A percentile compares a stretch with the other conserved stretches of the same genome.
These are phyloP conservation scores for Amblyteles armatorius DNA, from an alignment of 2,888 invertebrate genomes.

Conservation along the genomic window DNA sequence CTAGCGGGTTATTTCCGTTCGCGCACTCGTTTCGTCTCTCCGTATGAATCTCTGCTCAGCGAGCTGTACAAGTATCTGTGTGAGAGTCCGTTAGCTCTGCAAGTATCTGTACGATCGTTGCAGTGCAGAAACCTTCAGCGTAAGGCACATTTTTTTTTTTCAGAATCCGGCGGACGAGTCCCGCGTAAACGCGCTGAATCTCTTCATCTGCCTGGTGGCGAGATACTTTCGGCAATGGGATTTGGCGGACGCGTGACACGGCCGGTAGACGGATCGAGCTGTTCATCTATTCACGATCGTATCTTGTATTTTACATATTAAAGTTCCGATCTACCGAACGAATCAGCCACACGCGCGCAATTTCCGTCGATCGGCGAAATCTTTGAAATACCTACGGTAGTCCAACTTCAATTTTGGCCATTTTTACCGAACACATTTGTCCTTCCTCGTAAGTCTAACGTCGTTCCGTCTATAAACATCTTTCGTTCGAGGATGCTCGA, in stretches of 20 bases:
- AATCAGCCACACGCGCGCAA: not conserved
- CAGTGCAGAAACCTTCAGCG: no score
- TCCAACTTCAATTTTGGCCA: not conserved
- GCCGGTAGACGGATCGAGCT: no score
- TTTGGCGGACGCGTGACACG: conserved; percentile 86
- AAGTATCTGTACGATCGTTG: no score
- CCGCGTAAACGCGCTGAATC: conserved; percentile 87
- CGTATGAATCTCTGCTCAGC: not conserved
- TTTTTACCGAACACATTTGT: not conserved
- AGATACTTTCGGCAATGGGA: conserved; percentile 92
- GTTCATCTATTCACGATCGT: conserved; percentile 27
- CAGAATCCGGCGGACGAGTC: conserved; percentile 80
- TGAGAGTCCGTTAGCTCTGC: not conserved
- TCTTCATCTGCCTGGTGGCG: conserved; percentile 91
- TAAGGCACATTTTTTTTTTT: conserved; percentile 38
- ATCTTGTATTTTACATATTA: conserved; percentile 63
- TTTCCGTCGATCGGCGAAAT: not conserved
- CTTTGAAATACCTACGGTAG: not conserved
- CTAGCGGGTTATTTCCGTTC: not conserved
- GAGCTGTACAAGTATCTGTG: not conserved
- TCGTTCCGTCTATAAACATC: not conserved
- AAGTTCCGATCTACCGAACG: conserved; percentile 66
- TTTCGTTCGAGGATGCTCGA: no score
- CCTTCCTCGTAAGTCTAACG: not conserved
- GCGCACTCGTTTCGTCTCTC: no score